Evolutionary conservation across 2,797 vertebrate species (phyloP).

Genomic region (Pelodytes ibericus): DNA sequence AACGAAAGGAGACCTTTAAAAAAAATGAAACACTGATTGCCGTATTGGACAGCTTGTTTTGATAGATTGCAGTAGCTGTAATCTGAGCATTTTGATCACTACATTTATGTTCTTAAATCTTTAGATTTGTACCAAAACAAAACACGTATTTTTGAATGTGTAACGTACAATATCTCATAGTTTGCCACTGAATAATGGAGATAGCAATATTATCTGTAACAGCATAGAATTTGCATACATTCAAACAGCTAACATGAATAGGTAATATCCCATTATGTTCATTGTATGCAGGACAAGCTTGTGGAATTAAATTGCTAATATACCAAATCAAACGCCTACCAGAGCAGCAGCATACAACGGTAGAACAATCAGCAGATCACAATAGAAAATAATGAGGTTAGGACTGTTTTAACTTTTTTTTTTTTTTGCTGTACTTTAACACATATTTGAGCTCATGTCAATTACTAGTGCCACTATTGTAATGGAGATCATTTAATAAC

Average conservation of each 20-base stretch:
- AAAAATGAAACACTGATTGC: too few species aligned
- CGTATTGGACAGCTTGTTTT: too few species aligned
- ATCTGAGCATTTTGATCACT: too few species aligned
- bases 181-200: too few species aligned
- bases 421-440: background rate
- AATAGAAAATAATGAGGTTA: background rate
- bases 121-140: too few species aligned
- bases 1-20: too few species aligned
- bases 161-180: too few species aligned
- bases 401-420: background rate
- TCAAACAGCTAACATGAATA: background rate
- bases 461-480: background rate
- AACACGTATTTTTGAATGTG: too few species aligned
- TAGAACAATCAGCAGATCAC: background rate
- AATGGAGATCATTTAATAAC: background rate
- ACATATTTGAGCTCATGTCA: background rate
- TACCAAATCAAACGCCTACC: background rate
- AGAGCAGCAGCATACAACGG: background rate
- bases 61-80: too few species aligned
- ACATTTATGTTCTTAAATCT: too few species aligned
- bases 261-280: background rate
- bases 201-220: too few species aligned
- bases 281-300: background rate
- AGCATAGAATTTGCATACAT: too few species aligned
- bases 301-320: background rate